Evolutionary conservation across 2,797 vertebrate species (phyloP).

Genomic region (Lagodon rhomboides): DNA sequence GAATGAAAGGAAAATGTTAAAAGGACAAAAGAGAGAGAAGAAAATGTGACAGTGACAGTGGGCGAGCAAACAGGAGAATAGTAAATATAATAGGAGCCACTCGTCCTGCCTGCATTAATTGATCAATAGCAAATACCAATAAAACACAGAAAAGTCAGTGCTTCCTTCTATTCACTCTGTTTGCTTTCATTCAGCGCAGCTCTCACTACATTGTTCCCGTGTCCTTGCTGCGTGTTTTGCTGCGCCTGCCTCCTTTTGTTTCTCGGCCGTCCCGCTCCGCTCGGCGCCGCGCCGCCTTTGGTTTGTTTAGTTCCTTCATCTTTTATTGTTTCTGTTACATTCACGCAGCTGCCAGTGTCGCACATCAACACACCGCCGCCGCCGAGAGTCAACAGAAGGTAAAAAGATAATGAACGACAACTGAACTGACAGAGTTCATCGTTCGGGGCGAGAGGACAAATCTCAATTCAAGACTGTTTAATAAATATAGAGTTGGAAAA

Average conservation of each 20-base stretch:
- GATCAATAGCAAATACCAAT: slow-evolving; percentile 39
- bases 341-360: slow-evolving; percentile 2
- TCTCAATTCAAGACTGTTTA: not conserved
- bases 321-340: slow-evolving; percentile 34
- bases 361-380: slow-evolving; percentile 13
- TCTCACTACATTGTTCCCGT: slow-evolving; percentile 22
- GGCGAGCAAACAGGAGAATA: not conserved
- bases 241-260: slow-evolving; percentile 33
- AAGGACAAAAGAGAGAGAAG: slow-evolving; percentile 43
- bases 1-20: not conserved
- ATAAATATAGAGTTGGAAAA: not conserved
- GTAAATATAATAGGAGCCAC: slow-evolving; percentile 35
- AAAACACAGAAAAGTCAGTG: slow-evolving; percentile 55
- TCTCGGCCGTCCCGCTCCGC: not conserved
- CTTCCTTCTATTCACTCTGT: slow-evolving; percentile 39
- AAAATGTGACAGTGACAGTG: slow-evolving; percentile 31
- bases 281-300: not conserved
- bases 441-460: not conserved
- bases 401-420: not conserved
- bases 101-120: slow-evolving; percentile 38
- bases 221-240: slow-evolving; percentile 52
- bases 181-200: slow-evolving; percentile 28
- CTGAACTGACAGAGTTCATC: not conserved
- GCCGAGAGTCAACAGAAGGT: slow-evolving; percentile 13
- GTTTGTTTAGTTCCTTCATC: slow-evolving; percentile 9